Base-by-base conservation (phyloP, 2,888 invertebrate species). In the Onthophagus sagittarius region DNA sequence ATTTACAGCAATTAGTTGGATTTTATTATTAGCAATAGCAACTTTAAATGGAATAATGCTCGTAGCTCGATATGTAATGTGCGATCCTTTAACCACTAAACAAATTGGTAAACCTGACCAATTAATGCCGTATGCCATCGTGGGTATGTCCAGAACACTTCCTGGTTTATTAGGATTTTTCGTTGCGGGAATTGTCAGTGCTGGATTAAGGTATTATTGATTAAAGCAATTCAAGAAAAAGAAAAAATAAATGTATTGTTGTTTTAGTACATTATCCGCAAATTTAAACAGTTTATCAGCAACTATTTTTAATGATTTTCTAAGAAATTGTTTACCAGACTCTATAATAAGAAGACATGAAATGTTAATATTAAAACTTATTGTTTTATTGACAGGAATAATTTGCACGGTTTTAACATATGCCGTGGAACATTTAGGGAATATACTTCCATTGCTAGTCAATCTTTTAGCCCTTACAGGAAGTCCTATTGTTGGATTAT, bases 131-230 rank as follows among this genome's bases (percentile, higher is more conserved):
- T 90, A 90, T 79, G 94, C 91, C 79, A 88, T 94, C 5, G 91
- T 93, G 87, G 91, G 92, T 78, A 86, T 91, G n/a, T 88, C 92
- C 0, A 85, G 86, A 2, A 85, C 88, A 81, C 87, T 91, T 79
- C 91, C 91, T 14, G 93, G 93, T 0, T 86, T 94, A 69, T 90
- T 93, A 33, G 94, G 93, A 1, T 86, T 94, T 63, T 94, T 94
- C 79, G 88, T 93, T 3, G 92, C 93, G 31, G 90, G 93, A 31
- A 87, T 93, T 64, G 92, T 93, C 78, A 91, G 92, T 80, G 92
- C 93, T 0, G 92, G 92, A 0, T 87, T 93, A 31, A 90, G 73
- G 89, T 89, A 81, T 9, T 13, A 31, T 23, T n/a, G 13, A 11
- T 33, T 64, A 23, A 23, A 23, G n/a, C 23, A 23, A 23, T 23